These are phyloP conservation scores for Astreopora myriophthalma DNA, from an alignment of 64 coral and sea anemone genomes.

Conservation along the genomic window DNA sequence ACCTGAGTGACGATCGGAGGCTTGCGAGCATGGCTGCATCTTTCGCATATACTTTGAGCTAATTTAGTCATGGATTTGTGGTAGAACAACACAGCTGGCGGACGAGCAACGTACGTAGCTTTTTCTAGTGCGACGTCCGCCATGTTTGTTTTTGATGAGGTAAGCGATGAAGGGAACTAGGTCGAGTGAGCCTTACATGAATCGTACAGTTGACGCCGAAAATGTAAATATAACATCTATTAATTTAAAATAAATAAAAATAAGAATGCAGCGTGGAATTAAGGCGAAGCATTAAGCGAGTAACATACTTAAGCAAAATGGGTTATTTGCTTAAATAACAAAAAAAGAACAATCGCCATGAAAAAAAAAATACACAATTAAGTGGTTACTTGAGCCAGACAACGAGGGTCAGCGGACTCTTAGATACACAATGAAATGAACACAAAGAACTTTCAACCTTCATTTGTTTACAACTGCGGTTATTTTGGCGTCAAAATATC, in stretches of 20 bases:
- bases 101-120: constrained; percentile 51
- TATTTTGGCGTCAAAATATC: neutral
- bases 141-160: constrained; percentile 31
- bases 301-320: no score
- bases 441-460: neutral
- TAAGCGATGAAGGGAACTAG: neutral
- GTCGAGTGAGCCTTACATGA: neutral
- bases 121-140: constrained; percentile 1
- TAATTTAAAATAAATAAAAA: no score
- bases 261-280: no score
- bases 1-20: constrained; percentile 25
- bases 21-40: constrained; percentile 43
- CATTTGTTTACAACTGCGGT: neutral
- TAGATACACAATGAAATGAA: neutral
- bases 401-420: constrained; percentile 35
- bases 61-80: constrained; percentile 84
- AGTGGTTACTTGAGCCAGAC: neutral
- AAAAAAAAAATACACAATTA: neutral
- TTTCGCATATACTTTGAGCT: constrained; percentile 79
- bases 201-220: neutral
- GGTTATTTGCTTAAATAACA: no score
- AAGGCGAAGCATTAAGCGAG: no score
- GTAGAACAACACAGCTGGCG: constrained; percentile 81
- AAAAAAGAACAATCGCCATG: no score
- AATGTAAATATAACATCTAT: no score